phyloP scores from a whole-genome alignment of 1,140 invertebrate genomes.

The Diprion similis region DNA sequence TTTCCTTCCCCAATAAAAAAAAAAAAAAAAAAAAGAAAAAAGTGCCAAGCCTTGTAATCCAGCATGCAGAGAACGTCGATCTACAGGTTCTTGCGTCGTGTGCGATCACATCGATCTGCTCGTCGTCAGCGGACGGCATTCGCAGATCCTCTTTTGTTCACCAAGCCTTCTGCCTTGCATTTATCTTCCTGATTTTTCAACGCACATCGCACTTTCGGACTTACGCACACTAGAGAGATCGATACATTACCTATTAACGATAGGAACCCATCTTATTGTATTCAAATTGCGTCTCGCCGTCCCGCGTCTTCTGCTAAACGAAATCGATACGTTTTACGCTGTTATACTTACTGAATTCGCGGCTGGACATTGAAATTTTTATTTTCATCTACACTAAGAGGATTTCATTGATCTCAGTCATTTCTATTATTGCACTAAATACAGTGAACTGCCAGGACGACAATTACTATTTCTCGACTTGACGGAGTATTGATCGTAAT shows the following conservation, averaged over 20 bases:
- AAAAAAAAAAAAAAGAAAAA: not conserved
- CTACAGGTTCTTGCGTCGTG: constrained; percentile 50
- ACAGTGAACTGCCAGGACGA: too few relatives aligned
- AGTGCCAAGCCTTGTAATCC: constrained; percentile 27
- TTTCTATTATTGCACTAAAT: too few relatives aligned
- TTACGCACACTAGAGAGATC: constrained; percentile 35
- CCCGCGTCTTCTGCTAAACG: too few relatives aligned
- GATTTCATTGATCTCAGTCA: not conserved
- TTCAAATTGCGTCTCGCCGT: constrained; percentile 48
- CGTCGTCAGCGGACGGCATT: constrained; percentile 45
- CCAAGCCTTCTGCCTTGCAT: constrained; percentile 18
- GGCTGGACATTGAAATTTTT: too few relatives aligned
- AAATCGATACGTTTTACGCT: too few relatives aligned
- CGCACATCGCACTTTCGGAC: constrained; percentile 54
- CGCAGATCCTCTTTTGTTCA: constrained; percentile 16
- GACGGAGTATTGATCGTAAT: too few relatives aligned
- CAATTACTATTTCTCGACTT: too few relatives aligned
- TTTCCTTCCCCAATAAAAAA: not conserved
- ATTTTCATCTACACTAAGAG: too few relatives aligned
- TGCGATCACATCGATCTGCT: constrained; percentile 58
- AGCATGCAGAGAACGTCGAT: constrained; percentile 49
- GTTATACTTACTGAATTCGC: too few relatives aligned
- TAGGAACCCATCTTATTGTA: constrained; percentile 51
- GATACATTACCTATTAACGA: constrained; percentile 41
- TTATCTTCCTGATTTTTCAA: constrained; percentile 38